A percentile compares a stretch with the other conserved stretches of the same genome.
Conservation (phyloP, 2,888 invertebrate species). For the Tupiocoris notatus region DNA sequence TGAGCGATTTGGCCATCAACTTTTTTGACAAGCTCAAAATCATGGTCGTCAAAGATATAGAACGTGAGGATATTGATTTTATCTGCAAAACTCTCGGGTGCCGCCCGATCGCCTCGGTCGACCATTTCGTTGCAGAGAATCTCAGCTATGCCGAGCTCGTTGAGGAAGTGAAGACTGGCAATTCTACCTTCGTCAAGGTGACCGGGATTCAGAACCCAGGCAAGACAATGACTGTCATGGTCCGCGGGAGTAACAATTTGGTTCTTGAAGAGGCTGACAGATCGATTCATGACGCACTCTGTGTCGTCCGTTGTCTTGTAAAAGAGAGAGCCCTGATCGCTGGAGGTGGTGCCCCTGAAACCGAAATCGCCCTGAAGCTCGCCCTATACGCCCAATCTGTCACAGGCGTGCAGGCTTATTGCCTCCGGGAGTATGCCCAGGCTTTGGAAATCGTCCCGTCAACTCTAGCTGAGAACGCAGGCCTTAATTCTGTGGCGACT, state of each 20-base stretch:
- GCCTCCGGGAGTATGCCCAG: conserved; percentile 91
- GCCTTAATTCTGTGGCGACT: conserved; percentile 88
- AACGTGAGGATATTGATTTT: conserved; percentile 97
- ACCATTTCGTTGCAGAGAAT: conserved; percentile 93
- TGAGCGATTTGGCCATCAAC: conserved; percentile 95
- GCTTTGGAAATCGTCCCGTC: conserved; percentile 92
- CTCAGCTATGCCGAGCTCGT: conserved; percentile 89
- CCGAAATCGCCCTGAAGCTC: conserved; percentile 83
- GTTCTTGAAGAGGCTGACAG: conserved; percentile 78
- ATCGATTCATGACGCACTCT: conserved; percentile 80
- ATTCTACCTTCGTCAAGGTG: conserved; percentile 55
- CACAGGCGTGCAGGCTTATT: conserved; percentile 91
- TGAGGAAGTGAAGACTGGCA: conserved; percentile 87
- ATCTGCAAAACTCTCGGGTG: conserved; percentile 93
- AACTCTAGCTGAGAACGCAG: conserved; percentile 89
- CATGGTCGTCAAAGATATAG: conserved; percentile 96
- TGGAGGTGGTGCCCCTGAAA: conserved; percentile 98
- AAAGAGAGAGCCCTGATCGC: conserved; percentile 88
- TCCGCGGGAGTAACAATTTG: conserved; percentile 82
- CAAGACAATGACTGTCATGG: conserved; percentile 86
- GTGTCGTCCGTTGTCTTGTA: conserved; percentile 94
- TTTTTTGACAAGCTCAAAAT: conserved; percentile 99
- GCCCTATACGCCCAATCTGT: conserved; percentile 78
- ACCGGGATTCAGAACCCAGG: conserved; percentile 85
- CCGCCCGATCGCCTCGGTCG: conserved; percentile 95